Evolutionary conservation across 2,888 invertebrate genomes (phyloP), one percentile per base, ranked within the genome.

Genomic region (Cephus runcator): DNA sequence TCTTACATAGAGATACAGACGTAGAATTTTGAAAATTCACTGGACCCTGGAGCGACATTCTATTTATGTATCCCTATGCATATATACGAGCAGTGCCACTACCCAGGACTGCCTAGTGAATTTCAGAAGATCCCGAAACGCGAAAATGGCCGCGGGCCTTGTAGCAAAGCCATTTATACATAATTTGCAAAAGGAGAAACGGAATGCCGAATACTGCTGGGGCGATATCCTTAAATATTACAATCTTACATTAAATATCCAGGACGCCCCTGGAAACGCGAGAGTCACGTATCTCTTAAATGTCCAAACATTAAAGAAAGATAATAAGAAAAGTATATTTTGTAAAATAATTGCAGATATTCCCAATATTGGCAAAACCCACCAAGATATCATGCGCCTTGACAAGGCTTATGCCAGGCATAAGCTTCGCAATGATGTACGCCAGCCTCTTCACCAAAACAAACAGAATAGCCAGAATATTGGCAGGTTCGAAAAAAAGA

Each of bases 391-490:
- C 93, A 12, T 95, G 96, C 88, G 93, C 93, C 80, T 88, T 94
- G 76, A 92, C 93, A 76, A 92, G 95, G 40, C 92, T 93, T 31
- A 88, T 94, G 85, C 94, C 94, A 0, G 94, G 94, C 4, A 92
- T 95, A 81, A 94, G 94, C 81, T 95, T 96, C 88, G 93, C 95
- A 4, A 94, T 96, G 92, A 95, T 96, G 85, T 96, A 96, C 90
- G 95, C 95, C 0, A 94, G 95, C 11, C 91, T 96, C 76, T 93
- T 96, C 75, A 96, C 96, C 23, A 96, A 96, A 91, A 96, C 96
- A 0, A 96, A 96, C 87, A 92, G 96, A 79, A 96, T 96, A 80
- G 95, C 96, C 0, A 90, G 96, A 56, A 96, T 96, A 83, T 92
- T 96, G 80, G 95, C 95, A 12, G 95, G 95, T 3, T 95, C 94